phyloP scores from a whole-genome alignment of 2,113 vertebrate species.

The Myodes glareolus region DNA sequence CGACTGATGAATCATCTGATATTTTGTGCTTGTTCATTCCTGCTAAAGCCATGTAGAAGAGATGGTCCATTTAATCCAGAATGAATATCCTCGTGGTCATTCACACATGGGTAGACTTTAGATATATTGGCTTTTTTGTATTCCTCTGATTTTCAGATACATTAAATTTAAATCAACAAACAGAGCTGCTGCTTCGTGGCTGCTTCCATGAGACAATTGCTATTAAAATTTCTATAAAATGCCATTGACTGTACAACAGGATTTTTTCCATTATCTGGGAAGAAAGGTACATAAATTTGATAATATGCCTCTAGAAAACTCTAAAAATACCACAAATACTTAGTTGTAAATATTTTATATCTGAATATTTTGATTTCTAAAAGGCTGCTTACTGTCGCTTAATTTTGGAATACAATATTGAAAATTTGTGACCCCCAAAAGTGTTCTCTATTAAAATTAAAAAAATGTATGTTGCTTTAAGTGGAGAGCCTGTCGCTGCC shows the following conservation, averaged over 20 bases:
- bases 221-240: constrained; percentile 37
- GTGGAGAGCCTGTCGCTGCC: background rate
- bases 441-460: background rate
- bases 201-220: background rate
- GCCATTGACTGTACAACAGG: background rate
- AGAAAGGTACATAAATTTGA: background rate
- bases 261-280: background rate
- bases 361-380: background rate
- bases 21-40: background rate
- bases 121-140: background rate
- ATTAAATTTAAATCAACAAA: constrained; percentile 55
- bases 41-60: background rate
- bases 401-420: background rate
- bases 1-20: background rate
- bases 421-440: constrained; percentile 43
- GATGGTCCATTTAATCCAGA: constrained; percentile 10
- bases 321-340: background rate
- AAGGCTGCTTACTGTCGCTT: constrained; percentile 15
- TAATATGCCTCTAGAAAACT: background rate
- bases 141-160: constrained; percentile 12
- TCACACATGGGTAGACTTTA: background rate
- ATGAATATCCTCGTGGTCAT: background rate
- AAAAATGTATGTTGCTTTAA: background rate
- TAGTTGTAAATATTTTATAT: background rate
- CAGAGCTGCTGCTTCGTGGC: constrained; percentile 21